Conservation (phyloP, 2,888 invertebrate genomes). For the Plemyria rubiginata region DNA sequence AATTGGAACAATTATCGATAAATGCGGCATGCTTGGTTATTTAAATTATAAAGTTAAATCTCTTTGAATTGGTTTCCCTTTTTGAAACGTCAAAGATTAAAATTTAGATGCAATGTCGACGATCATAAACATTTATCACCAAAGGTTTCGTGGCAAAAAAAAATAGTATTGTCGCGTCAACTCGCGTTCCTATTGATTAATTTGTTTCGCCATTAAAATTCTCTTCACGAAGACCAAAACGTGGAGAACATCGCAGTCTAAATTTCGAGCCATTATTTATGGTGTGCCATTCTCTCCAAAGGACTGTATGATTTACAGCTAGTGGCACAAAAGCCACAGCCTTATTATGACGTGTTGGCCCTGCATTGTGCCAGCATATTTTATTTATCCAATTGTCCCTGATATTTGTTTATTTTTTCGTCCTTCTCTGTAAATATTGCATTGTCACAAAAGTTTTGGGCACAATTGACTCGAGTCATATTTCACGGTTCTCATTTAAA, state of each 20-base stretch:
- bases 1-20: slow-evolving; percentile 63
- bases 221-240: slow-evolving; percentile 70
- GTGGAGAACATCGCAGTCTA: slow-evolving; percentile 69
- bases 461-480: slow-evolving; percentile 71
- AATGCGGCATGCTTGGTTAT: slow-evolving; percentile 45
- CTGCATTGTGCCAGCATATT: slow-evolving; percentile 78
- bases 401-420: slow-evolving; percentile 81
- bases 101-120: slow-evolving; percentile 46
- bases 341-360: slow-evolving; percentile 83
- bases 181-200: slow-evolving; percentile 72
- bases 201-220: slow-evolving; percentile 78
- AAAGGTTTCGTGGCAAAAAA: slow-evolving; percentile 61
- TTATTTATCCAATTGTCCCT: slow-evolving; percentile 76
- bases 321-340: slow-evolving; percentile 76
- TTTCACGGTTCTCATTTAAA: slow-evolving; percentile 77
- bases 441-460: slow-evolving; percentile 72
- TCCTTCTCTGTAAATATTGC: slow-evolving; percentile 78
- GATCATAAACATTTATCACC: slow-evolving; percentile 57
- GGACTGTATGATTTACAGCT: slow-evolving; percentile 82
- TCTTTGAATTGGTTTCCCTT: slow-evolving; percentile 50
- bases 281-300: slow-evolving; percentile 80
- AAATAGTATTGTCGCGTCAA: slow-evolving; percentile 55
- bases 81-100: slow-evolving; percentile 47
- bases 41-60: slow-evolving; percentile 33
- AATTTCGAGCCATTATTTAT: slow-evolving; percentile 79